Evolutionary conservation across 2,113 vertebrate species (phyloP).

Genomic region (Galemys pyrenaicus): DNA sequence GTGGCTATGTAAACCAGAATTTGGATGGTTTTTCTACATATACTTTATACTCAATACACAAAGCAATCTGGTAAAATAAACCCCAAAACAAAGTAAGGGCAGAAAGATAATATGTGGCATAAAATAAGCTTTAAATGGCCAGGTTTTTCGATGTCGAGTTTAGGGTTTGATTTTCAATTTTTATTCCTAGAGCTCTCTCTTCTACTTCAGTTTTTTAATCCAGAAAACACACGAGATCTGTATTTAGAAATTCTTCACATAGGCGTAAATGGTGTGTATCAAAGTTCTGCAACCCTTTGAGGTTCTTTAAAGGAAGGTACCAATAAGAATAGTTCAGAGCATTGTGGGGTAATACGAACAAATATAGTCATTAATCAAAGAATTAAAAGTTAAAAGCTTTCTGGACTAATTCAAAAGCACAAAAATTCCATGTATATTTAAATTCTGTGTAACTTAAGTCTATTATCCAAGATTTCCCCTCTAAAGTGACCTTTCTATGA

Average conservation of each 20-base stretch:
- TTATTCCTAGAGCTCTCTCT: not conserved
- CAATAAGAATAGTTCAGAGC: not conserved
- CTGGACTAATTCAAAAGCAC: constrained; percentile 6
- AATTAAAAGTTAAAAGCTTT: constrained; percentile 28
- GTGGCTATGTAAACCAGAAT: not conserved
- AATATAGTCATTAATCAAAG: constrained; percentile 29
- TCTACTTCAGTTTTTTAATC: not conserved
- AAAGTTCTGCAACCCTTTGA: not conserved
- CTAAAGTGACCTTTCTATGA: not conserved
- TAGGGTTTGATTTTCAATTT: constrained; percentile 5
- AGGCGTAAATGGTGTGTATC: not conserved
- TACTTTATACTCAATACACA: not conserved
- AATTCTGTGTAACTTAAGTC: constrained; percentile 3
- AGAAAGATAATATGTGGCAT: constrained; percentile 17
- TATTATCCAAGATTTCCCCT: constrained; percentile 15
- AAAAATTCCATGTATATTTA: not conserved
- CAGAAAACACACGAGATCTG: not conserved
- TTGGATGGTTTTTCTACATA: not conserved
- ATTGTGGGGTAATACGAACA: not conserved
- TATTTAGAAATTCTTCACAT: constrained; percentile 20
- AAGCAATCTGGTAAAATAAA: constrained; percentile 14
- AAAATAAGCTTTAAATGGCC: constrained; percentile 11
- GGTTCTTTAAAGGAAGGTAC: not conserved
- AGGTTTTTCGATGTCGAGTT: constrained; percentile 9
- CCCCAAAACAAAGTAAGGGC: not conserved